Evolutionary conservation across 2,113 vertebrate genomes (phyloP).

Genomic region (Hylia prasina): DNA sequence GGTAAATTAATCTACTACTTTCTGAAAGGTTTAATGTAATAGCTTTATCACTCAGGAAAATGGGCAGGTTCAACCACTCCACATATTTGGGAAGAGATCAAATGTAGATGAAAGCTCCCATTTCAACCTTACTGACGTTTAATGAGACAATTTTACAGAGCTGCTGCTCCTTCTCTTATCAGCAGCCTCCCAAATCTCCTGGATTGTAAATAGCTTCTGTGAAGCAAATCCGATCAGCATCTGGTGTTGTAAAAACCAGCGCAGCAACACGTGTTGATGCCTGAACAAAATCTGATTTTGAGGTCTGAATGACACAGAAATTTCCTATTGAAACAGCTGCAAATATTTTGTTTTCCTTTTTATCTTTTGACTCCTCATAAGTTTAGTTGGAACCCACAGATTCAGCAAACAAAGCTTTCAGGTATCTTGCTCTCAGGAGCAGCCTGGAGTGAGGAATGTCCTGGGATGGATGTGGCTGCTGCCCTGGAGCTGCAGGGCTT

Average conservation of each 20-base stretch:
- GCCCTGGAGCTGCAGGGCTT: not conserved
- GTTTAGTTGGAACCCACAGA: not conserved
- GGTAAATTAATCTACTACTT: not conserved
- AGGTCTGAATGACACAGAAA: not conserved
- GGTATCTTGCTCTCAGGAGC: not conserved
- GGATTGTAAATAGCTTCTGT: conserved; percentile 1
- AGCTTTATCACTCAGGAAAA: not conserved
- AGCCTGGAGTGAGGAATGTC: not conserved
- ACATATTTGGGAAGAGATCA: conserved; percentile 21
- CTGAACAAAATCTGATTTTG: not conserved
- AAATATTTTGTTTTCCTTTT: not conserved
- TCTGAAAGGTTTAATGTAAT: not conserved
- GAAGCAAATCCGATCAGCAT: conserved; percentile 32
- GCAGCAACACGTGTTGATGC: not conserved
- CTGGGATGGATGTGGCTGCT: not conserved
- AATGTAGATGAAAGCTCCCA: not conserved
- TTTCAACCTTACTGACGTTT: not conserved
- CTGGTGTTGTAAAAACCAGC: not conserved
- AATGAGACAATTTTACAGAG: conserved; percentile 14
- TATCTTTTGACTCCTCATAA: not conserved
- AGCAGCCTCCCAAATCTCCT: not conserved
- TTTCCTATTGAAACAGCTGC: not conserved
- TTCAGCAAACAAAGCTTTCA: not conserved
- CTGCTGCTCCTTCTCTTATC: conserved; percentile 8
- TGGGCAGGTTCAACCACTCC: not conserved